Percentiles rank a stretch among this genome's conserved stretches.
Evolutionary conservation across 2,797 vertebrate genomes (phyloP).

Genomic region (Dallia pectoralis): DNA sequence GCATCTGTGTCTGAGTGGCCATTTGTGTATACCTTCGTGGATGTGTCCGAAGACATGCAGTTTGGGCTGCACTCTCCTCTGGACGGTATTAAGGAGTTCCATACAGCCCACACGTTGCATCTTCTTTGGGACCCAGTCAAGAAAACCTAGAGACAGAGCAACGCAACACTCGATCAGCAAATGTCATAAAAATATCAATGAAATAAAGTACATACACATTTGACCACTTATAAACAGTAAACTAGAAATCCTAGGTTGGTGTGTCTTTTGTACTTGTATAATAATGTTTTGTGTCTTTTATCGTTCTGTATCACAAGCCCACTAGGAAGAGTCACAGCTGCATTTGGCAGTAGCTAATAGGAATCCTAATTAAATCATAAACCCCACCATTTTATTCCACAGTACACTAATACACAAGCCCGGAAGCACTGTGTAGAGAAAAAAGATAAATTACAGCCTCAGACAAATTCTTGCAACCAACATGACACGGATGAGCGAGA

Average conservation of each 20-base stretch:
- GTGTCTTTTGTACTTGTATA: too few relatives aligned
- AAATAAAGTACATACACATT: background rate
- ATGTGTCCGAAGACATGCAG: conserved; percentile 96
- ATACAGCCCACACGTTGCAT: conserved; percentile 96
- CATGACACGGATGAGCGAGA: conserved; percentile 26
- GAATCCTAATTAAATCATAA: too few relatives aligned
- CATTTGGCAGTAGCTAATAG: too few relatives aligned
- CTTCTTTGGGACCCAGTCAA: conserved; percentile 98
- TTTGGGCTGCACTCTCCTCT: conserved; percentile 91
- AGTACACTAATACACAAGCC: background rate
- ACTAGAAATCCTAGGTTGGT: too few relatives aligned
- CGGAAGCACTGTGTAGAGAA: background rate
- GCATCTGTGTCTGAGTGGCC: background rate
- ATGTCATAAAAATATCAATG: background rate
- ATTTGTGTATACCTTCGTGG: conserved; percentile 84
- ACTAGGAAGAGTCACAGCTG: too few relatives aligned
- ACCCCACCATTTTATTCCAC: background rate
- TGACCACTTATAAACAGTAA: background rate
- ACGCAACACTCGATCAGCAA: conserved; percentile 5
- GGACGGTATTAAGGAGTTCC: conserved; percentile 94
- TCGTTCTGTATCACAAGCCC: too few relatives aligned
- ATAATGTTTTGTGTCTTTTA: too few relatives aligned
- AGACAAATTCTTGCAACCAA: conserved; percentile 2
- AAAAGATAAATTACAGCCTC: background rate
- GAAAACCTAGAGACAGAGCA: conserved; percentile 77